Percentiles rank a stretch among this genome's conserved stretches.
These are phyloP conservation scores for Beris chalybata DNA, from an alignment of 2,888 invertebrate species.

Conservation along the genomic window DNA sequence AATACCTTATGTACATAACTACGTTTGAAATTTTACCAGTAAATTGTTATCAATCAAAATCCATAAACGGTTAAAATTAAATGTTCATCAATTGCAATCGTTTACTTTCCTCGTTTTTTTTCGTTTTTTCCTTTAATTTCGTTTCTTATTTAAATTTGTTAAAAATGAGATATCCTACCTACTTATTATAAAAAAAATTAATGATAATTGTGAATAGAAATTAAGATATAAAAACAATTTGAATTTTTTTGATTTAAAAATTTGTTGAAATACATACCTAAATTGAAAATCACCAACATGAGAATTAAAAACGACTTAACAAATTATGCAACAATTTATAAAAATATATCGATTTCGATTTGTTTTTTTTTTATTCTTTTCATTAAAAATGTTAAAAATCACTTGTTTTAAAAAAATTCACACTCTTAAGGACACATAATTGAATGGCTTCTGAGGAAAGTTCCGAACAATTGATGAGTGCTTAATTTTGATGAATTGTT, in stretches of 20 bases:
- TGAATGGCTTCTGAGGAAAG: not conserved
- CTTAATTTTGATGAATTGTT: not conserved
- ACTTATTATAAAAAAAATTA: slow-evolving; percentile 7
- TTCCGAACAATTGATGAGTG: no score
- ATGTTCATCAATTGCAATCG: not conserved
- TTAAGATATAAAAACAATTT: not conserved
- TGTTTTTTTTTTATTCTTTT: slow-evolving; percentile 3
- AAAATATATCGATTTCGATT: slow-evolving; percentile 1
- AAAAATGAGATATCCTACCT: slow-evolving; percentile 25
- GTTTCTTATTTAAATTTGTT: not conserved
- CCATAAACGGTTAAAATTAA: no score
- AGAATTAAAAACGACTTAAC: slow-evolving; percentile 3
- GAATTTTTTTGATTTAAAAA: not conserved
- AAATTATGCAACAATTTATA: slow-evolving; percentile 6
- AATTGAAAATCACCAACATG: not conserved
- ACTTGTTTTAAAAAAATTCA: not conserved
- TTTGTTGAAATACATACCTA: not conserved
- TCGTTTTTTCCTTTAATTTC: slow-evolving; percentile 6
- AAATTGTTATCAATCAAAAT: not conserved
- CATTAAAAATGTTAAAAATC: not conserved
- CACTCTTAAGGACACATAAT: slow-evolving; percentile 17
- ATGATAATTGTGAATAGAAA: not conserved
- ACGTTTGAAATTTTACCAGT: not conserved
- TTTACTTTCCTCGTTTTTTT: not conserved
- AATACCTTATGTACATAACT: no score